Conservation (phyloP, 2,113 vertebrate species). For the Tragelaphus imberbis region DNA sequence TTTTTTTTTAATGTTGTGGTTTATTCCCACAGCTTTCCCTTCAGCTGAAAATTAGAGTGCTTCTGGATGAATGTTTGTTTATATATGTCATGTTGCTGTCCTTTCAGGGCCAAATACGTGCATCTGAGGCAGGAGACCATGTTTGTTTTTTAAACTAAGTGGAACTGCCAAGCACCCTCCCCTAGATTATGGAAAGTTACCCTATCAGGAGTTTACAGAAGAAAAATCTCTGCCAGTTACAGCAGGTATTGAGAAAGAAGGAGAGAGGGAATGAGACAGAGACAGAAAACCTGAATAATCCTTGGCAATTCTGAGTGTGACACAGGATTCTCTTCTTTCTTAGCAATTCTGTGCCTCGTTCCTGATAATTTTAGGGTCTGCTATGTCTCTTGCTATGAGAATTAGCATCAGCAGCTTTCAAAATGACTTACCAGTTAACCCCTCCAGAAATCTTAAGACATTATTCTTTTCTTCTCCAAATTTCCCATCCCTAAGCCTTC, state of each 20-base stretch:
- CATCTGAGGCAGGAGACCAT: not conserved
- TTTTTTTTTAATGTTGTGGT: not conserved
- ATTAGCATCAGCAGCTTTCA: conserved; percentile 64
- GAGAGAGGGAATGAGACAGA: not conserved
- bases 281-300: not conserved
- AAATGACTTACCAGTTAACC: conserved; percentile 61
- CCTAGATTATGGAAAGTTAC: conserved; percentile 12
- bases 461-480: conserved; percentile 46
- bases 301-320: conserved; percentile 38
- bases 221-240: conserved; percentile 14
- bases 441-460: conserved; percentile 53
- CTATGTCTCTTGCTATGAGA: conserved; percentile 53
- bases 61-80: conserved; percentile 50
- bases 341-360: not conserved
- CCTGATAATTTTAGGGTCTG: conserved; percentile 34
- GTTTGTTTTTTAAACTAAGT: conserved; percentile 60
- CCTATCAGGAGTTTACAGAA: not conserved
- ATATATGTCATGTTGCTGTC: conserved; percentile 34
- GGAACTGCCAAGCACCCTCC: conserved; percentile 24
- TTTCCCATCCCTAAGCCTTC: conserved; percentile 38
- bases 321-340: conserved; percentile 34
- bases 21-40: not conserved
- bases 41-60: conserved; percentile 1
- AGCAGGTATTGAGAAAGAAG: not conserved
- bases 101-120: not conserved